phyloP scores from a whole-genome alignment of 2,797 vertebrate genomes.

The Crax fasciolata region DNA sequence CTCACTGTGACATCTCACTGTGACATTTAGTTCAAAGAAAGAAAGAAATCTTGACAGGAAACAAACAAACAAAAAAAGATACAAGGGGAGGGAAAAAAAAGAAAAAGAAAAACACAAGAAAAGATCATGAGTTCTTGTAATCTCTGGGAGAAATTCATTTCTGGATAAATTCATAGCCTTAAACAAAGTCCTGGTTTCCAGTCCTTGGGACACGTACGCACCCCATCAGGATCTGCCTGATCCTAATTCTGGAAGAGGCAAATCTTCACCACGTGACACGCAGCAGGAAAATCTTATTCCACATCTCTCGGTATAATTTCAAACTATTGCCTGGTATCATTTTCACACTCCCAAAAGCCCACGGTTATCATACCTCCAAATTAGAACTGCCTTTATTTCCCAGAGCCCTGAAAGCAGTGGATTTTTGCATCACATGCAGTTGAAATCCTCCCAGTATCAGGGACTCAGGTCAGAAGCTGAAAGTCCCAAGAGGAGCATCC shows the following conservation, averaged over 20 bases:
- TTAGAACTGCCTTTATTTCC: not conserved
- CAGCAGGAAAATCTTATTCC: not conserved
- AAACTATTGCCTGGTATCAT: not conserved
- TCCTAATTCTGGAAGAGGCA: not conserved
- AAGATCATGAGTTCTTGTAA: not conserved
- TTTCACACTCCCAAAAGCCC: not conserved
- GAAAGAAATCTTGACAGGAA: slow-evolving; percentile 1
- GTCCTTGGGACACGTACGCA: not conserved
- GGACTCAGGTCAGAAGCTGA: not conserved
- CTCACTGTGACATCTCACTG: not conserved
- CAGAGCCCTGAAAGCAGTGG: not conserved
- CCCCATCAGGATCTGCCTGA: not conserved
- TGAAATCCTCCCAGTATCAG: not conserved
- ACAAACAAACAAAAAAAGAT: not conserved
- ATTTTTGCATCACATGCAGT: not conserved
- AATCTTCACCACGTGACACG: not conserved
- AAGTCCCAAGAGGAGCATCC: not conserved
- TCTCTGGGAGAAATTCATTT: not conserved
- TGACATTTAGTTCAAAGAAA: slow-evolving; percentile 44
- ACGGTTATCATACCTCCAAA: not conserved
- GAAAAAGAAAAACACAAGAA: not conserved
- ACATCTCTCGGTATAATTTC: not conserved
- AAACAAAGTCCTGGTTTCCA: not conserved
- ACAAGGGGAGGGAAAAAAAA: not conserved
- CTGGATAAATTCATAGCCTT: not conserved